Conservation (phyloP, 2,113 vertebrate genomes). For the Spermophilus dauricus region DNA sequence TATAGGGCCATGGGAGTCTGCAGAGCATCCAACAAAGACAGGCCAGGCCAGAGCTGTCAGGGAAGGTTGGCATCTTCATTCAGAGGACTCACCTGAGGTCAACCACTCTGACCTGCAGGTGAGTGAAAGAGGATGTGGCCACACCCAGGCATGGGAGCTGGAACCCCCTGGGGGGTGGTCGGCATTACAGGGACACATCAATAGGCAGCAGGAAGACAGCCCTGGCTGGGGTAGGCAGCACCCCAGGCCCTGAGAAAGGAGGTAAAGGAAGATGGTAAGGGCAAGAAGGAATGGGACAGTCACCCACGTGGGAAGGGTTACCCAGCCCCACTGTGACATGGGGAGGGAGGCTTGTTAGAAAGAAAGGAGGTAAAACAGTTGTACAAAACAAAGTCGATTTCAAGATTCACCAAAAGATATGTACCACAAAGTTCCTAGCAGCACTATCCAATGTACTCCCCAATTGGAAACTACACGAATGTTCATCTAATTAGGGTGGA, state of each 20-base stretch:
- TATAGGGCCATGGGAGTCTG: neutral
- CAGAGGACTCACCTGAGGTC: neutral
- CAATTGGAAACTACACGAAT: neutral
- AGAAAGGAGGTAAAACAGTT: neutral
- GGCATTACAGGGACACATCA: neutral
- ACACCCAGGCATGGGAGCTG: neutral
- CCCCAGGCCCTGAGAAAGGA: neutral
- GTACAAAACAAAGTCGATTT: neutral
- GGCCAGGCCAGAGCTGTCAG: neutral
- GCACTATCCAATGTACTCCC: neutral
- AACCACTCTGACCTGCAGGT: neutral
- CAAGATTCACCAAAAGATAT: neutral
- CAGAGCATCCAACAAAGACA: neutral
- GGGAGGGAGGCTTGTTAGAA: neutral
- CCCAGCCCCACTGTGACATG: neutral
- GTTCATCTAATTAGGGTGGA: neutral
- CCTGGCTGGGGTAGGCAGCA: fast-evolving
- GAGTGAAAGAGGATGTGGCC: neutral
- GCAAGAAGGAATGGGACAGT: neutral
- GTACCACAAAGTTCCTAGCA: neutral
- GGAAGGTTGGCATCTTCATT: fast-evolving
- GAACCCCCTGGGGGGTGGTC: fast-evolving
- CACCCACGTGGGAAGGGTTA: neutral
- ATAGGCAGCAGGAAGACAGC: neutral
- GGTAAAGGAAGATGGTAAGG: neutral